Conservation (phyloP, 2,888 invertebrate genomes). For the Laspeyria flexula region DNA sequence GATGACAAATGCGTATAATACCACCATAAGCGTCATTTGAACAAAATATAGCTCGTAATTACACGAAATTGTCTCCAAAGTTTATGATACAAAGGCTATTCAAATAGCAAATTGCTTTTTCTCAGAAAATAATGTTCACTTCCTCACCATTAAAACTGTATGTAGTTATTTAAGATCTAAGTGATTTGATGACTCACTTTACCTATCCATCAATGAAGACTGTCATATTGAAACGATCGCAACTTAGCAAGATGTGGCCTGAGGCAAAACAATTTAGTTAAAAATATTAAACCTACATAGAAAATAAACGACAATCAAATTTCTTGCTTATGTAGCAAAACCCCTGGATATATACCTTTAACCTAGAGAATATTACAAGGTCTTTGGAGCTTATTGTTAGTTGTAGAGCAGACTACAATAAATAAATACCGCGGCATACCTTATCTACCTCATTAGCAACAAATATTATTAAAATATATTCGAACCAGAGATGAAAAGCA, state of each 20-base stretch:
- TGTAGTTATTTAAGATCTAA: not conserved
- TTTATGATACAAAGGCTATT: conserved; percentile 29
- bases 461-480: no score
- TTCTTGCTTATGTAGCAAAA: no score
- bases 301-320: no score
- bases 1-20: conserved; percentile 63
- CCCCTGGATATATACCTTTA: no score
- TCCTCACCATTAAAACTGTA: conserved; percentile 9
- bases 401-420: no score
- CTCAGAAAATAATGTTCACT: conserved; percentile 27
- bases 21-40: conserved; percentile 54
- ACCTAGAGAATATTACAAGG: no score
- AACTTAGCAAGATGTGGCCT: not conserved
- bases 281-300: no score
- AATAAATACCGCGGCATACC: no score
- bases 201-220: not conserved
- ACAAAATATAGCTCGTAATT: conserved; percentile 59
- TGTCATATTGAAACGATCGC: not conserved
- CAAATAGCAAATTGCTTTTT: conserved; percentile 35
- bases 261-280: not conserved
- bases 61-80: conserved; percentile 50
- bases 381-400: no score
- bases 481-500: no score
- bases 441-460: no score
- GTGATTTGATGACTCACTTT: not conserved